Base-by-base conservation (phyloP, 2,113 vertebrate species). In the Arenaria interpres region DNA sequence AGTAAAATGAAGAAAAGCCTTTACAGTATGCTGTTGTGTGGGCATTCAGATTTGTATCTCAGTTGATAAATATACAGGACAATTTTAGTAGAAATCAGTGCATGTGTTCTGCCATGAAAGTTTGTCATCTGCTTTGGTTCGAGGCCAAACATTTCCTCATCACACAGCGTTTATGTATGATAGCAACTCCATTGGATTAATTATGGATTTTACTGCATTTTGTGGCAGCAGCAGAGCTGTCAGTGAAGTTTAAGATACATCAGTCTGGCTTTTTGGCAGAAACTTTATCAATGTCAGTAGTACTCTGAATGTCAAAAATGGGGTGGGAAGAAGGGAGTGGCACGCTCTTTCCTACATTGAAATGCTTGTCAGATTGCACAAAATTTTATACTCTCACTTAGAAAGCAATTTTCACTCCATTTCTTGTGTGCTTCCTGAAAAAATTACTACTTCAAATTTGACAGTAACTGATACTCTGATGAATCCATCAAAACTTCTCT, bases 401-500 rank as follows among this genome's bases (percentile, higher is more conserved):
- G 80, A 82, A 93, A 84, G 73, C 75, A 67, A 82, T 96, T 96
- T 96, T 59, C 48, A 74, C 46, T 92, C 79, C 12, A 88, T 77
- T 94, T 94, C 66, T 83, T 86, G 28, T 56, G 45, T 28, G 53
- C n/a, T 96, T 97, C 68, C 81, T 88, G 88, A 90, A 97, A 89
- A 96, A 87, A 90, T 60, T 86, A 88, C 35, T 53, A 46, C 85
- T 93, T 94, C 46, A 92, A 39, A 86, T 86, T 17, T 90, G 79
- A 69, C 85, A 81, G 84, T 68, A 94, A 95, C 81, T 32, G 87
- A 93, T 95, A 83, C 63, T 68, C 39, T 75, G 60, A 71, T 88
- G 92, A 92, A 85, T 89, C 12, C 43, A 89, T 82, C 56, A 56
- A 53, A 74, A 54, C 56, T 64, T 71, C 23, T 63, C 43, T 5